Conservation (phyloP, 1,140 invertebrate genomes). For the Drosophila bocki region DNA sequence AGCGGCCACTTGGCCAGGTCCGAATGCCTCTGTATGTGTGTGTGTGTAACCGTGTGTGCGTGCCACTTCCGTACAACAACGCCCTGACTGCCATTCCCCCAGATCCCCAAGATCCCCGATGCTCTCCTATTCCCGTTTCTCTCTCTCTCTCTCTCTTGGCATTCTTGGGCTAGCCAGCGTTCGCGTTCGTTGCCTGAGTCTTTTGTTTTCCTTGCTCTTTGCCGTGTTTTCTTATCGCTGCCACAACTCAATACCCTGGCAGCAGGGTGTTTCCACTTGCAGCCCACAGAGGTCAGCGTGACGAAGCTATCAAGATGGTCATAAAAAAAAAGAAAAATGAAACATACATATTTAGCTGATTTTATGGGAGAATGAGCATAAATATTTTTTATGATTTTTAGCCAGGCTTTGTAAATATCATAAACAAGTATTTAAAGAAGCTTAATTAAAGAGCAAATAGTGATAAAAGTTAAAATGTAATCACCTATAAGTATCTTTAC, state of each 20-base stretch:
- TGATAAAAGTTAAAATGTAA: background rate
- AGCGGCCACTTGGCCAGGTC: slow-evolving; percentile 65
- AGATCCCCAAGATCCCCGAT: slow-evolving; percentile 8
- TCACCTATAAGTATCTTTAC: background rate
- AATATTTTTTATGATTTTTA: background rate
- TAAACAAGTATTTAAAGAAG: background rate
- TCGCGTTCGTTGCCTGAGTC: slow-evolving; percentile 78
- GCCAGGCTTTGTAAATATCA: background rate
- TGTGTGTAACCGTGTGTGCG: slow-evolving; percentile 48
- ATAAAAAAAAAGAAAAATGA: slow-evolving; percentile 2
- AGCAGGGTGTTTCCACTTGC: slow-evolving; percentile 11
- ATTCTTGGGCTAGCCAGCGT: slow-evolving; percentile 47
- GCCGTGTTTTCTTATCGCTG: slow-evolving; percentile 34
- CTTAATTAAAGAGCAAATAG: background rate
- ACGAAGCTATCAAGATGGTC: slow-evolving; percentile 15
- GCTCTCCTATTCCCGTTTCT: slow-evolving; percentile 10
- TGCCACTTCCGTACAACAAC: slow-evolving; percentile 76
- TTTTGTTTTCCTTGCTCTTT: slow-evolving; percentile 65
- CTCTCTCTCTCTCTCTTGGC: slow-evolving; percentile 3
- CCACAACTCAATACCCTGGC: slow-evolving; percentile 26
- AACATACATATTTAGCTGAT: background rate
- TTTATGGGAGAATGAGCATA: slow-evolving; percentile 21
- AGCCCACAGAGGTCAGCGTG: slow-evolving; percentile 23
- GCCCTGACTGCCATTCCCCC: slow-evolving; percentile 31
- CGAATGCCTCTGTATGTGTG: slow-evolving; percentile 30